phyloP scores from a whole-genome alignment of 2,113 vertebrate genomes.

The Acrocephalus kingi region DNA sequence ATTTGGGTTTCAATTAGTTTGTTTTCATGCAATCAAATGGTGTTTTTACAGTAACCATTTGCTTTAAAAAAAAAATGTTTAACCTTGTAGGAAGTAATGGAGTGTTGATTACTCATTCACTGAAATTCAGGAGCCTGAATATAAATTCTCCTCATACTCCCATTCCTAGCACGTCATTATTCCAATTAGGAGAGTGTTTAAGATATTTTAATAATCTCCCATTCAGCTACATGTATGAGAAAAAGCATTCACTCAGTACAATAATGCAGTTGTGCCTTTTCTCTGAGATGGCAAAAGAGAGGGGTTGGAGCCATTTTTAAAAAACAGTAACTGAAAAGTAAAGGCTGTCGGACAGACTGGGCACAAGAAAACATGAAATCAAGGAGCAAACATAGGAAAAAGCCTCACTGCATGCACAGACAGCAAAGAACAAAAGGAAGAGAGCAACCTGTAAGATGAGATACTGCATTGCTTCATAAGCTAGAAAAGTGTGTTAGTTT shows the following conservation, averaged over 20 bases:
- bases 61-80: background rate
- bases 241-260: slow-evolving; percentile 39
- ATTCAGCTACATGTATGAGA: slow-evolving; percentile 39
- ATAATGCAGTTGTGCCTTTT: slow-evolving; percentile 47
- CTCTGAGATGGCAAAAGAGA: background rate
- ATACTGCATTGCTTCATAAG: background rate
- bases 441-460: background rate
- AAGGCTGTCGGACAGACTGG: background rate
- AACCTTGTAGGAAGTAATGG: background rate
- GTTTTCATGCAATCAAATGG: background rate
- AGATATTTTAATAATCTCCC: slow-evolving; percentile 33
- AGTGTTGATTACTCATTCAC: slow-evolving; percentile 23
- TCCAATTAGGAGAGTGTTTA: slow-evolving; percentile 11
- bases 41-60: background rate
- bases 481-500: background rate
- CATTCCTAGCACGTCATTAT: background rate
- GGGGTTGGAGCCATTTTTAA: slow-evolving; percentile 1
- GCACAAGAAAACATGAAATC: background rate
- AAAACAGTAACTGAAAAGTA: background rate
- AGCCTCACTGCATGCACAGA: background rate
- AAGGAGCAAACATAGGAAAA: background rate
- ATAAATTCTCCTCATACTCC: background rate
- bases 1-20: background rate
- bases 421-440: background rate
- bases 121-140: background rate